Evolutionary conservation across 2,113 vertebrate genomes (phyloP).

Genomic region (Oriolus oriolus): DNA sequence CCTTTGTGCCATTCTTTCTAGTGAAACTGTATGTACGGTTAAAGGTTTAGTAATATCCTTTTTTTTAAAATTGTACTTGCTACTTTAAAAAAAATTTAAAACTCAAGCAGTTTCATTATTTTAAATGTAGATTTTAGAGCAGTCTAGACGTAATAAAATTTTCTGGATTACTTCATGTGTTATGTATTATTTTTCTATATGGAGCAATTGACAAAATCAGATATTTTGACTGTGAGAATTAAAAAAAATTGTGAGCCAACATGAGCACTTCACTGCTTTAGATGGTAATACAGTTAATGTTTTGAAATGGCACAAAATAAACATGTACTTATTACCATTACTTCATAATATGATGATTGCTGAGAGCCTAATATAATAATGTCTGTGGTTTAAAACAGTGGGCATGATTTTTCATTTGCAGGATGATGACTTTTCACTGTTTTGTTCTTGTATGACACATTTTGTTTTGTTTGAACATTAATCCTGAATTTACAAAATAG

Average conservation of each 20-base stretch:
- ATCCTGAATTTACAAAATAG: neutral
- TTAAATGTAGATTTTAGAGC: neutral
- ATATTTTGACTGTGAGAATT: neutral
- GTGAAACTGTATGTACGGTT: neutral
- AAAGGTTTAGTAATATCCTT: neutral
- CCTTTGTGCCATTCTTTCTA: neutral
- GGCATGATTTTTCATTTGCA: neutral
- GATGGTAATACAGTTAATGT: neutral
- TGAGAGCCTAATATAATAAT: neutral
- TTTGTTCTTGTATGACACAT: neutral
- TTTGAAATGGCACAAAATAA: neutral
- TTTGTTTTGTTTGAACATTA: neutral
- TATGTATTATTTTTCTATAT: neutral
- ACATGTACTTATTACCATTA: neutral
- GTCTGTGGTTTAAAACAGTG: neutral
- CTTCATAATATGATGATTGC: neutral
- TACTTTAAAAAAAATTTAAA: neutral
- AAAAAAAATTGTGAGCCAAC: neutral
- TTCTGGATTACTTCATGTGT: neutral
- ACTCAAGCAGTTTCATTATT: neutral
- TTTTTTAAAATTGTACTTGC: neutral
- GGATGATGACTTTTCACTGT: neutral
- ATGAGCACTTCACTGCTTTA: neutral
- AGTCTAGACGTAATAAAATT: neutral
- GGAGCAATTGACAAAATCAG: neutral